Percentiles rank a stretch among this genome's conserved stretches.
phyloP scores from a whole-genome alignment of 2,888 invertebrate genomes.

The Andrena trimmerana region DNA sequence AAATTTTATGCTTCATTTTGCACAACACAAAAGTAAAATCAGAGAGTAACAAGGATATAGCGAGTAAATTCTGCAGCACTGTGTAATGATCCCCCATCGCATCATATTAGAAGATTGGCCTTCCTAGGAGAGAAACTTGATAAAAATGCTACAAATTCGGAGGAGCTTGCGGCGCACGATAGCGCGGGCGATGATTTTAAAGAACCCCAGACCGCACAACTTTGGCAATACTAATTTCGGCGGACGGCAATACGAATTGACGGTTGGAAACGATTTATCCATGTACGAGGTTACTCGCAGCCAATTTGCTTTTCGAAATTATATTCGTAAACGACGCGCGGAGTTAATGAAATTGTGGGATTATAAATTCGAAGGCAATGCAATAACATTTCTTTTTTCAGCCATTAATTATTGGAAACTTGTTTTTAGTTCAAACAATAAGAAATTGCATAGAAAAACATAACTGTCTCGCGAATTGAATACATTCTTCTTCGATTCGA shows the following conservation, averaged over 20 bases:
- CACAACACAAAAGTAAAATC: constrained; percentile 10
- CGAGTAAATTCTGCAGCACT: neutral
- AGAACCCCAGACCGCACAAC: neutral
- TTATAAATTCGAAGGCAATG: neutral
- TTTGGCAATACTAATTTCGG: constrained; percentile 18
- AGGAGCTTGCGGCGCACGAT: constrained; percentile 17
- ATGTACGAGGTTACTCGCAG: constrained; percentile 62
- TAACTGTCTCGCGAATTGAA: too few species aligned
- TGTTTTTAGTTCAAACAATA: too few species aligned
- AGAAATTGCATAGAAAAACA: too few species aligned
- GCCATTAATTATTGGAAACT: too few species aligned
- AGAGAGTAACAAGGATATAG: neutral
- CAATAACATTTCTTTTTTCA: neutral
- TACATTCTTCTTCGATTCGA: neutral
- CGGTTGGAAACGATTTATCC: constrained; percentile 69
- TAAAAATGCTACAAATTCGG: constrained; percentile 45
- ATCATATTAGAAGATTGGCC: neutral
- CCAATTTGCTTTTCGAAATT: constrained; percentile 54
- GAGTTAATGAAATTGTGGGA: neutral
- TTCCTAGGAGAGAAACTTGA: neutral
- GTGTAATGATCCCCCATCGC: neutral
- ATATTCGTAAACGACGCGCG: neutral
- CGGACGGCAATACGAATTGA: constrained; percentile 63
- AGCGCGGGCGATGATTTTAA: neutral
- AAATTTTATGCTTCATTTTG: constrained; percentile 40